Evolutionary conservation across 2,113 vertebrate species (phyloP), one percentile per base, ranked within the genome.

Genomic region (Phrynosoma blainvillii): DNA sequence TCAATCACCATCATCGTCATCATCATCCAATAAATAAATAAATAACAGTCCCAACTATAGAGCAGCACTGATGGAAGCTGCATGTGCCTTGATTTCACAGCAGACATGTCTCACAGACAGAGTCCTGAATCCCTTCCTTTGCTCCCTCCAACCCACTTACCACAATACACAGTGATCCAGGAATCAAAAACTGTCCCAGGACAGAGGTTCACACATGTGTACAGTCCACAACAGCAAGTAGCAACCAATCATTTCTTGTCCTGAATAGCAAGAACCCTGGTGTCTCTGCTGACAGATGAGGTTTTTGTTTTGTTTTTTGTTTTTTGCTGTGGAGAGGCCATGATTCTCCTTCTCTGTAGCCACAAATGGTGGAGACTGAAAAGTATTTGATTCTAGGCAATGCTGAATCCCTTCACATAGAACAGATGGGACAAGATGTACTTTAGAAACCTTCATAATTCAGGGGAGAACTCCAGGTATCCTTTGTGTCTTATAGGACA

Each of bases 221-320:
- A 68, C 11, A 78, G 65, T 77, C 85, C 70, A 77, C 62, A 36
- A 42, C n/a, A 4, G 30, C n/a, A 77, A 62, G 76, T 12, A 77
- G 85, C 86, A 87, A 66, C 27, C 52, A 21, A 71, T 42, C 76
- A 25, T 52, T 79, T 82, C 78, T 77, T 68, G 79, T 18, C 27
- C 73, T 30, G 8, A 84, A 21, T 56, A 47, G 74, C 74, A 54
- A 82, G 79, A 66, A 76, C 70, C 16, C 14, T 62, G 32, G 0
- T 0, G 42, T 89, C 80, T 82, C 86, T 86, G 75, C 0, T 71
- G 59, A 18, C 21, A 68, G 78, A n/a, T 62, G 59, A 27, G 36
- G 87, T 88, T 87, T 83, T 80, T 87, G 36, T 88, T 89, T 83
- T 80, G 36, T 88, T 89, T 87, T 83, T 80, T 87, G 87, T 89